Base-by-base conservation (phyloP, 53 echinoderm and acorn worm genomes). In the Crossaster papposus region DNA sequence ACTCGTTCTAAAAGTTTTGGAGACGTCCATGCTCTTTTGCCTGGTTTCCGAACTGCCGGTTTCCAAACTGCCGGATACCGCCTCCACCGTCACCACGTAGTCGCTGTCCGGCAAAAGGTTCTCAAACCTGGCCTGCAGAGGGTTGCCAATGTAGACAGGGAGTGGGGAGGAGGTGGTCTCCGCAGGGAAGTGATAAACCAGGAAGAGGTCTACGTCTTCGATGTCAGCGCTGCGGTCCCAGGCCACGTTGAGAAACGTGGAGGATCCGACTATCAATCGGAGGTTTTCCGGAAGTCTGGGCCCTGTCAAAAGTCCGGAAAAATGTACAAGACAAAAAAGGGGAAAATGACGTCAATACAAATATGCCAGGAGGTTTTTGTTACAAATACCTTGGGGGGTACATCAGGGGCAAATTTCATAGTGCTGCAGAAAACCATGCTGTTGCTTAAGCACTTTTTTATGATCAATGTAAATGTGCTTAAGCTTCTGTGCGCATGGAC, bases 61-160 rank as follows among this genome's bases (percentile, higher is more conserved):
- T 26, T 53, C 35, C 11, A n/a, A 12, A 38, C 58, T 35, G 38
- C 65, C 64, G 51, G 77, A 77, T 26, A 70, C 35, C 11, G 83
- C 83, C 83, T 55, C 65, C 0, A 90, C 17, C 36, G 90, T 90
- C 63, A 90, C 83, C 14, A 83, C 65, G 33, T 90, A 90, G 50
- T 90, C 77, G 13, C 37, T 90, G 37, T 26, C 64, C 6, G 90
- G 83, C 62, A 83, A 22, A 18, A 83, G 30, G 77, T 87, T 87
- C 36, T 87, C 87, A 14, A 87, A 87, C 35, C 62, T 75, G 13
- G 77, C 87, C 77, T 37, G 72, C 75, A 24, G 62, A 9, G 75
- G 87, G 38, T 36, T 62, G n/a, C 37, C 77, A 0, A 37, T 2
- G 5, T n/a, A 24, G 13, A 87, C 87, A 24, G 35, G 22, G 22